Evolutionary conservation across 2,797 vertebrate species (phyloP).

Genomic region (Melanogrammus aeglefinus): DNA sequence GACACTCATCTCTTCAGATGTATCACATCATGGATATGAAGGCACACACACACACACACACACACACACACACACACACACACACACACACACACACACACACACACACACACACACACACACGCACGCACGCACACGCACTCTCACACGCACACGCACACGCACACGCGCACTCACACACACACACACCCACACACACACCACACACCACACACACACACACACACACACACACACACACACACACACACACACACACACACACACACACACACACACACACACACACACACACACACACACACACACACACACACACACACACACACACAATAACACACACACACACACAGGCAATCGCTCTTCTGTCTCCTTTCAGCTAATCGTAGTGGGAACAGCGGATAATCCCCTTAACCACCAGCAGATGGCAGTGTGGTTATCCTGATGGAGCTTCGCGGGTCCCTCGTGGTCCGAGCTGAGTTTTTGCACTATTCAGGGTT

Average conservation of each 20-base stretch:
- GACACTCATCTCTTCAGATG: conserved; percentile 62
- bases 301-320: no score
- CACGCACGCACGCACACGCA: not conserved
- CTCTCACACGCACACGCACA: not conserved
- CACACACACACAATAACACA: no score
- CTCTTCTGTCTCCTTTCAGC: conserved; percentile 15
- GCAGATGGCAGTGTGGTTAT: conserved; percentile 79
- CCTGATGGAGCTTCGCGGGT: conserved; percentile 46
- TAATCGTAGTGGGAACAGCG: not conserved
- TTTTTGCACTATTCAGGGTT: conserved; percentile 69
- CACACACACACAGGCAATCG: not conserved
- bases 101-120: not conserved
- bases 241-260: not conserved
- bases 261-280: not conserved
- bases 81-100: not conserved
- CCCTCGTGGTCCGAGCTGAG: conserved; percentile 48
- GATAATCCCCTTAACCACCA: conserved; percentile 44
- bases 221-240: not conserved
- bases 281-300: not conserved
- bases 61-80: not conserved
- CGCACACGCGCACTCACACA: no score
- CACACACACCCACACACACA: no score
- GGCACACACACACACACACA: conserved; percentile 14
- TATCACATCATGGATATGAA: conserved; percentile 55
- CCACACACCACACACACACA: not conserved